phyloP scores from a whole-genome alignment of 2,888 invertebrate genomes.

The Nowickia ferox region DNA sequence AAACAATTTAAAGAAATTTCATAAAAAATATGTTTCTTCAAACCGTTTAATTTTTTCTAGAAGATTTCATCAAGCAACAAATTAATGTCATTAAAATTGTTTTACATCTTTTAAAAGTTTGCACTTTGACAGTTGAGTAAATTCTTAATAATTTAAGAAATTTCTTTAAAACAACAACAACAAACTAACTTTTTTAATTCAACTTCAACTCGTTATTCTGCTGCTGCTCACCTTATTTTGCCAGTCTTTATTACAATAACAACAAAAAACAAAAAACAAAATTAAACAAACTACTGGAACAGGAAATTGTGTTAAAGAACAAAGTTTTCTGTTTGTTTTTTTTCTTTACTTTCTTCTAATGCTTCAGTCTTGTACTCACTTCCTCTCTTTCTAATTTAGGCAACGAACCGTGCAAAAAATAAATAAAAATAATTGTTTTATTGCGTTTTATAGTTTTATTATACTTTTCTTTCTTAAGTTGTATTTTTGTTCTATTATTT shows the following conservation, averaged over 20 bases:
- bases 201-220: conserved; percentile 4
- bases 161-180: not conserved
- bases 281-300: conserved; percentile 6
- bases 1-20: not conserved
- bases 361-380: not conserved
- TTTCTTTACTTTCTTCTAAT: not conserved
- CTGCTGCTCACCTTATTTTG: conserved; percentile 12
- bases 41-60: not conserved
- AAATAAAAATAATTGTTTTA: conserved; percentile 23
- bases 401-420: not conserved
- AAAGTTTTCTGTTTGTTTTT: conserved; percentile 28
- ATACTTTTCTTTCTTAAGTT: not conserved
- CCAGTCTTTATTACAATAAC: not conserved
- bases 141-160: conserved; percentile 6
- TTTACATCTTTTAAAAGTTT: not conserved
- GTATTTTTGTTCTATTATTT: not conserved
- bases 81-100: not conserved
- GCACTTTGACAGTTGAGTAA: not conserved
- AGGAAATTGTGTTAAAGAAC: conserved; percentile 38
- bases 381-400: not conserved
- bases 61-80: not conserved
- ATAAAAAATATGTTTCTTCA: not conserved
- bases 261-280: not conserved
- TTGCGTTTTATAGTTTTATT: not conserved
- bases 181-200: not conserved